Conservation (phyloP, 2,113 vertebrate genomes). For the Passer montanus region DNA sequence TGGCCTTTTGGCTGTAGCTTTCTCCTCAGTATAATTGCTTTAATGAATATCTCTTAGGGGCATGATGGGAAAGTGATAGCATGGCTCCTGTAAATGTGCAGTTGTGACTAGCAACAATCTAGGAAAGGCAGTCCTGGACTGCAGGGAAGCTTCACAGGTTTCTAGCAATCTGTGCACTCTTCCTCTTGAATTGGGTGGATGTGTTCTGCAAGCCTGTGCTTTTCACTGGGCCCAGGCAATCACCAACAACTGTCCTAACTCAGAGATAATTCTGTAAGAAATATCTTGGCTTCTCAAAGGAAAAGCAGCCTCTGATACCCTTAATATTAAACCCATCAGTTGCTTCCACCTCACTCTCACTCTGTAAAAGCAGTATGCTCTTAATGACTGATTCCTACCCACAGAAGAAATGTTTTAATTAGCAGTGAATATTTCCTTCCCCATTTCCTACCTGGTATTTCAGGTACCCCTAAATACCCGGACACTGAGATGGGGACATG, state of each 20-base stretch:
- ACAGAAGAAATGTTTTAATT: not conserved
- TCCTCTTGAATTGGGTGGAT: not conserved
- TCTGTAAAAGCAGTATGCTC: not conserved
- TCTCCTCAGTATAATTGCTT: not conserved
- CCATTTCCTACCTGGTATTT: not conserved
- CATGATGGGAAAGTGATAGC: not conserved
- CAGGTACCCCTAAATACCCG: not conserved
- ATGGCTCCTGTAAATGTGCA: not conserved
- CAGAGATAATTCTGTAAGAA: not conserved
- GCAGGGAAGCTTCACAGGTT: not conserved
- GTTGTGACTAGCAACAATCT: not conserved
- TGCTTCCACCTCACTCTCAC: not conserved
- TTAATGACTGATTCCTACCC: not conserved
- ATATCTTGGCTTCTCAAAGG: not conserved
- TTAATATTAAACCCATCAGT: not conserved
- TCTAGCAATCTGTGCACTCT: not conserved
- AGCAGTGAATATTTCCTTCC: not conserved
- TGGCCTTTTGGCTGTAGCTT: not conserved
- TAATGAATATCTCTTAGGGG: not conserved
- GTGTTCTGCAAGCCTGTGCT: not conserved
- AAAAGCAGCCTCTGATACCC: not conserved
- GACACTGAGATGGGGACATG: accelerated
- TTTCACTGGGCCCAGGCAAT: not conserved
- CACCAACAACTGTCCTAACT: not conserved
- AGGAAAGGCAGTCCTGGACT: not conserved